Conservation (phyloP, 1,140 invertebrate species). For the Leptinotarsa texana region DNA sequence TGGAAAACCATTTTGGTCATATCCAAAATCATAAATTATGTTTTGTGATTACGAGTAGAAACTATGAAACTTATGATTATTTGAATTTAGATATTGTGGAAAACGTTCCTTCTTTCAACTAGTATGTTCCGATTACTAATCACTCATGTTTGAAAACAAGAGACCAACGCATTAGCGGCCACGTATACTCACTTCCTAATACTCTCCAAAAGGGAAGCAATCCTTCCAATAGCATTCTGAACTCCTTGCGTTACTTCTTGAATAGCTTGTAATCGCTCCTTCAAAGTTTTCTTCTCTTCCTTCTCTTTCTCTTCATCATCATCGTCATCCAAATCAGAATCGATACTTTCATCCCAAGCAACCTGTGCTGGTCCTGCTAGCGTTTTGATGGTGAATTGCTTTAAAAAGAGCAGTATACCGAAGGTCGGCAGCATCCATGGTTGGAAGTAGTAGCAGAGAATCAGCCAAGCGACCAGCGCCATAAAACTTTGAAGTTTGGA, state of each 20-base stretch:
- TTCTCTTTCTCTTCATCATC: conserved; percentile 74
- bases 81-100: too few relatives aligned
- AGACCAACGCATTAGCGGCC: neutral
- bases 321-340: conserved; percentile 65
- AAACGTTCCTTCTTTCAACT: too few relatives aligned
- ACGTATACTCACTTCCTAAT: conserved; percentile 82
- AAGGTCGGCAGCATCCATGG: conserved; percentile 85
- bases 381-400: conserved; percentile 68
- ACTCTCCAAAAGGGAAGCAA: conserved; percentile 89
- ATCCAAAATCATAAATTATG: too few relatives aligned
- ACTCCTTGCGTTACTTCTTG: conserved; percentile 95
- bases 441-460: conserved; percentile 82
- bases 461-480: conserved; percentile 83
- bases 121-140: too few relatives aligned
- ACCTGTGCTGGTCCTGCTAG: conserved; percentile 58
- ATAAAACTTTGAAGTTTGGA: conserved; percentile 84
- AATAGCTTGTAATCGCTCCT: conserved; percentile 90
- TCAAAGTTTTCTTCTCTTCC: conserved; percentile 95
- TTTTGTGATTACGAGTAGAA: too few relatives aligned
- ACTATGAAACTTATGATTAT: too few relatives aligned
- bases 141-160: too few relatives aligned
- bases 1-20: neutral
- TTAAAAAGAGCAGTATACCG: conserved; percentile 76
- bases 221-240: conserved; percentile 90
- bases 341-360: conserved; percentile 80